These are phyloP conservation scores for Drosophila lini DNA, from an alignment of 1,140 invertebrate genomes.

Conservation along the genomic window DNA sequence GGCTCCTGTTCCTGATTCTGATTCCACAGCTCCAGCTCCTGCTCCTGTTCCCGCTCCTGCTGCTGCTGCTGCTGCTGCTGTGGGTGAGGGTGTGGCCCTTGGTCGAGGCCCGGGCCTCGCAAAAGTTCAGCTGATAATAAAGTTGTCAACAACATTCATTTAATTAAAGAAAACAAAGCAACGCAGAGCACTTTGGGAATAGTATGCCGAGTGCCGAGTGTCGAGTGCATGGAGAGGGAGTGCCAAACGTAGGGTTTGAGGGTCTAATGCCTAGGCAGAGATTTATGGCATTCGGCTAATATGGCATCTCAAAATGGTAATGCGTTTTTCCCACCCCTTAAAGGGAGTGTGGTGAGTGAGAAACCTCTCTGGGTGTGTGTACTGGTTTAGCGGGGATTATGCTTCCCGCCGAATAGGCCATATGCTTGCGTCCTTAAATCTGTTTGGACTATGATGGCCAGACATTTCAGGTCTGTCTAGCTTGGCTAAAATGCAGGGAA, in stretches of 20 bases:
- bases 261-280: constrained; percentile 57
- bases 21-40: constrained; percentile 33
- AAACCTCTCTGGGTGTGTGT: constrained; percentile 2
- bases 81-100: constrained; percentile 22
- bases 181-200: constrained; percentile 72
- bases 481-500: neutral
- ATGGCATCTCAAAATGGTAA: constrained; percentile 68
- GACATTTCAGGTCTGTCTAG: constrained; percentile 1
- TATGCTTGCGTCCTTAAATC: constrained; percentile 15
- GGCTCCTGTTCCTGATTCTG: constrained; percentile 25
- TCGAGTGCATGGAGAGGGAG: constrained; percentile 1
- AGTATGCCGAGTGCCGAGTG: constrained; percentile 32
- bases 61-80: neutral
- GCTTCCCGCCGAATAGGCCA: constrained; percentile 19
- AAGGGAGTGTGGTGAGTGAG: neutral
- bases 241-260: constrained; percentile 6
- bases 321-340: constrained; percentile 27
- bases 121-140: constrained; percentile 81
- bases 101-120: constrained; percentile 46
- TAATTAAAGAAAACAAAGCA: constrained; percentile 82
- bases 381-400: constrained; percentile 31
- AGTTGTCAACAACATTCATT: constrained; percentile 82
- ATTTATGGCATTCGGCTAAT: constrained; percentile 75
- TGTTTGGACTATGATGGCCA: constrained; percentile 15
- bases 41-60: neutral